These are phyloP conservation scores for Corythoichthys haematopterus DNA, from an alignment of 2,113 vertebrate species.

Conservation along the genomic window DNA sequence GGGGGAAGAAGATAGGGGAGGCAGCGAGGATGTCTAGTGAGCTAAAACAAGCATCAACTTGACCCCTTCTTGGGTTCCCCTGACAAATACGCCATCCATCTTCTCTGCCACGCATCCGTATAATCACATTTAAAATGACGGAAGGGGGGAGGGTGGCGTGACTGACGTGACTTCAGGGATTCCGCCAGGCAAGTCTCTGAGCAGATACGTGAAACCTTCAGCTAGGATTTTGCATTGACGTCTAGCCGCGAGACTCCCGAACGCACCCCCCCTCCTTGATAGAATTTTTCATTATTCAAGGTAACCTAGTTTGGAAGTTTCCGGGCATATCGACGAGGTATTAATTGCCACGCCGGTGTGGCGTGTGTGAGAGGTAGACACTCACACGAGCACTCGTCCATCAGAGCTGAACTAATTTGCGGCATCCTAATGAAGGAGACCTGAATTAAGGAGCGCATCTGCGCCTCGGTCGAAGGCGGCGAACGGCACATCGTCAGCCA, in stretches of 20 bases:
- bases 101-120: slow-evolving; percentile 18
- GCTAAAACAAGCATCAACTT: slow-evolving; percentile 38
- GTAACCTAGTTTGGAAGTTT: slow-evolving; percentile 54
- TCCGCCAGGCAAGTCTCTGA: slow-evolving; percentile 19
- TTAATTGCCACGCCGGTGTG: slow-evolving; percentile 26
- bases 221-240: slow-evolving; percentile 8
- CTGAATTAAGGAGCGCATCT: slow-evolving; percentile 35
- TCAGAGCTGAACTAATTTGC: slow-evolving; percentile 38
- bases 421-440: slow-evolving; percentile 32
- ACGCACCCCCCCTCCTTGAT: neutral
- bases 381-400: slow-evolving; percentile 22
- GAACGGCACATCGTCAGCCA: slow-evolving; percentile 27
- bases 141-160: neutral
- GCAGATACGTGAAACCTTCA: slow-evolving; percentile 51
- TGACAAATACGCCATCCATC: slow-evolving; percentile 34
- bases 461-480: slow-evolving; percentile 26
- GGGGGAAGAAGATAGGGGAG: neutral
- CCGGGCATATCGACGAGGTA: slow-evolving; percentile 14
- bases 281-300: slow-evolving; percentile 7
- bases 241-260: neutral
- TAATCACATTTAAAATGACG: slow-evolving; percentile 39
- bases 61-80: neutral
- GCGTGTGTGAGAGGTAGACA: slow-evolving; percentile 3
- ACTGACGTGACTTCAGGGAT: slow-evolving; percentile 41
- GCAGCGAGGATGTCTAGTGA: neutral